Evolutionary conservation across 2,888 invertebrate genomes (phyloP).

Genomic region (Stramonita haemastoma): DNA sequence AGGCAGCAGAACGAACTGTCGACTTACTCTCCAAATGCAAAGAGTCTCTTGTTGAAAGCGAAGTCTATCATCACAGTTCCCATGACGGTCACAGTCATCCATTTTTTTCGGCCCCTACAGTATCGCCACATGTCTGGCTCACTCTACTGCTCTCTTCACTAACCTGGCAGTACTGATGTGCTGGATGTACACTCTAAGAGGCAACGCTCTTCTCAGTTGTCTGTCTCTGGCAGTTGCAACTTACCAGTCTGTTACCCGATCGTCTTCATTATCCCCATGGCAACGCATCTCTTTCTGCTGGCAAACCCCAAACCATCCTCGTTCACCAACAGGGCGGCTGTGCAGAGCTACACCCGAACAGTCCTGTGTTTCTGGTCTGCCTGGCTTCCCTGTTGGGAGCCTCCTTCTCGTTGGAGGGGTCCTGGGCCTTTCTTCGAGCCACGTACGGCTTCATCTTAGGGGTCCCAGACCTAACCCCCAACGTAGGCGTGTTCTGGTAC

Average conservation of each 20-base stretch:
- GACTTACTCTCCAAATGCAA: slow-evolving; percentile 42
- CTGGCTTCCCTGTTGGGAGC: slow-evolving; percentile 81
- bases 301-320: slow-evolving; percentile 30
- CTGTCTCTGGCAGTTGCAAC: slow-evolving; percentile 87
- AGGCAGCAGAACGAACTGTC: slow-evolving; percentile 40
- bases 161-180: slow-evolving; percentile 84
- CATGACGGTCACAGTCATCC: slow-evolving; percentile 74
- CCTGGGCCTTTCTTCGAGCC: slow-evolving; percentile 80
- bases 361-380: slow-evolving; percentile 75
- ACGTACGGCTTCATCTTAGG: slow-evolving; percentile 91
- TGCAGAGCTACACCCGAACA: slow-evolving; percentile 53
- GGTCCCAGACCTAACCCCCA: slow-evolving; percentile 96
- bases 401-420: slow-evolving; percentile 82
- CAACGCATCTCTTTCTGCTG: slow-evolving; percentile 81
- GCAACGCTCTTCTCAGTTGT: slow-evolving; percentile 78
- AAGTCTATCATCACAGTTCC: slow-evolving; percentile 41
- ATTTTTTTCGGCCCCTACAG: slow-evolving; percentile 93
- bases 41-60: slow-evolving; percentile 33
- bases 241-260: slow-evolving; percentile 87
- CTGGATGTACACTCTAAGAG: slow-evolving; percentile 53
- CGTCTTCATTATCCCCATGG: slow-evolving; percentile 87
- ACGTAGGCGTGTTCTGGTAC: slow-evolving; percentile 99
- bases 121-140: slow-evolving; percentile 90
- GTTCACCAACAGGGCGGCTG: slow-evolving; percentile 40
- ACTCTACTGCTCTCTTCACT: slow-evolving; percentile 92